Evolutionary conservation across 2,797 vertebrate genomes (phyloP), one percentile per base, ranked within the genome.

Genomic region (Coregonus sp.): DNA sequence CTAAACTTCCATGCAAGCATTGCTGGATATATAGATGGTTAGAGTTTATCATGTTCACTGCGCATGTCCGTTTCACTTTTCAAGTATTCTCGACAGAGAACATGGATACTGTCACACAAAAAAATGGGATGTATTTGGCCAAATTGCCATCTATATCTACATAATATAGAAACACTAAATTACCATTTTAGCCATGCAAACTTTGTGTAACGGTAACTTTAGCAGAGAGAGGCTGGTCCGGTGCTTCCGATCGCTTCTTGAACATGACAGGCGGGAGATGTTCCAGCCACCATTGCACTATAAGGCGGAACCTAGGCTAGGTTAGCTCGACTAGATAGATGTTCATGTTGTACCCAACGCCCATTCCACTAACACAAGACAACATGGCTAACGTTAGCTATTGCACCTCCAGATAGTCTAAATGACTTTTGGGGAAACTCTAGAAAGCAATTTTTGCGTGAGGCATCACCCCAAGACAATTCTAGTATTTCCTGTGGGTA

Each of bases 51-150:
- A 76, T 76, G 37, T 84, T 70, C 67, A 87, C 29, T 59, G 92
- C 92, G 92, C 93, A 93, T 94, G 92, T 87, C 86, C 82, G 86
- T 89, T 90, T 87, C 85, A 92, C 90, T 90, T 89, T 91, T 77
- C 78, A 85, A 88, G 40, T 47, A 80, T 87, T 77, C 35, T 73
- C 29, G 14, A 11, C 54, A 25, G 63, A 33, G 63, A 66, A 66
- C 63, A 47, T 12, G 40, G 31, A 56, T 35, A 16, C 12, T 31
- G 69, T 68, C 31, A n/a, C 31, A 50, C 73, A 40, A 66, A 67
- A 20, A 69, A 11, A 6, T 9, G 11, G 40, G 14, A 16, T 54
- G 20, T n/a, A 70, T 25, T 40, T 70, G 69, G 16, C 29, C 31
- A 33, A 68, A 68, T 16, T 35, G 14, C 15, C 16, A 35, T 35